phyloP scores from a whole-genome alignment of 1,140 invertebrate genomes.

The Formica selysi region DNA sequence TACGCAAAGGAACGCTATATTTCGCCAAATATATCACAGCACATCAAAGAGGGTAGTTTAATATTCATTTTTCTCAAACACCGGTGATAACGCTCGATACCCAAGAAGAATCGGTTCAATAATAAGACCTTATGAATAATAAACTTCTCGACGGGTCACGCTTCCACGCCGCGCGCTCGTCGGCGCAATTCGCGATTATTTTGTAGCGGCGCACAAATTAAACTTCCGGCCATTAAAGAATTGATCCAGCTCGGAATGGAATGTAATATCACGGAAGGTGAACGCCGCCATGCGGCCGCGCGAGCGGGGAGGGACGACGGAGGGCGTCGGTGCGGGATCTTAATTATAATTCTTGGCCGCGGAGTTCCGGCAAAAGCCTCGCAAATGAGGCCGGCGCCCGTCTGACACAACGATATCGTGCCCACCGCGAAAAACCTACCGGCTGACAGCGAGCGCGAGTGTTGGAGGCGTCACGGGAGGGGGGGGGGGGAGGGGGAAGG shows the following conservation, averaged over 20 bases:
- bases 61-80: conserved; percentile 62
- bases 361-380: conserved; percentile 82
- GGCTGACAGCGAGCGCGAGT: conserved; percentile 49
- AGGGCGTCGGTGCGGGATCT: conserved; percentile 78
- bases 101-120: conserved; percentile 56
- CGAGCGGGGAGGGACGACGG: conserved; percentile 19
- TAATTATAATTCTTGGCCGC: conserved; percentile 85
- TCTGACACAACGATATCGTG: conserved; percentile 82
- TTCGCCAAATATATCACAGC: conserved; percentile 33
- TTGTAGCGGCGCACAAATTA: conserved; percentile 82
- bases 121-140: conserved; percentile 74
- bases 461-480: conserved; percentile 12
- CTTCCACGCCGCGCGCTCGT: conserved; percentile 57
- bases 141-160: conserved; percentile 71
- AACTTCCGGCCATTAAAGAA: conserved; percentile 83
- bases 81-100: conserved; percentile 58
- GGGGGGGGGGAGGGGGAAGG: neutral
- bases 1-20: conserved; percentile 42
- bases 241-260: conserved; percentile 83
- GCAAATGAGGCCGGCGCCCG: conserved; percentile 84
- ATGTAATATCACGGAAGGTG: conserved; percentile 83
- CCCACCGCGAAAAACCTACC: conserved; percentile 69
- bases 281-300: conserved; percentile 61
- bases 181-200: conserved; percentile 74
- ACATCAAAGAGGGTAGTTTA: conserved; percentile 51